These are phyloP conservation scores for Holothuria glaberrima DNA, from an alignment of 35 echinoderm and acorn worm species.

Conservation along the genomic window DNA sequence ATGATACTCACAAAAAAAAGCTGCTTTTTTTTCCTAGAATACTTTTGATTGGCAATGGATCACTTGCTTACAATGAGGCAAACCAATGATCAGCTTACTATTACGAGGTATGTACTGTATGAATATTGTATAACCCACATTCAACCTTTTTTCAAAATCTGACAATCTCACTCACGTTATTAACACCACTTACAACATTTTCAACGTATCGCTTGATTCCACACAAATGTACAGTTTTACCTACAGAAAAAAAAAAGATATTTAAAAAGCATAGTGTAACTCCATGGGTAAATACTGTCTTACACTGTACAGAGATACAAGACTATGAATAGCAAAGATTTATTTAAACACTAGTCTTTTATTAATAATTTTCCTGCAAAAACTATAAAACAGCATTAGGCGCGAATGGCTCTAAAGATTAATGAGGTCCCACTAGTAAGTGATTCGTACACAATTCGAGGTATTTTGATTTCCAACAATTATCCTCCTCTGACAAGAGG, in stretches of 20 bases:
- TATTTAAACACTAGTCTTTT: conserved; percentile 19
- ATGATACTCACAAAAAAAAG: no score
- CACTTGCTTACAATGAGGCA: no score
- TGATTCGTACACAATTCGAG: conserved; percentile 55
- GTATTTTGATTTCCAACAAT: conserved; percentile 16
- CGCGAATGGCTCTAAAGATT: conserved; percentile 38
- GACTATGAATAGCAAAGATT: conserved; percentile 54
- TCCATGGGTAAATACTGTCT: conserved; percentile 35
- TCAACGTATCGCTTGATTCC: neutral
- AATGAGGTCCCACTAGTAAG: conserved; percentile 46
- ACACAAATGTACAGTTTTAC: conserved; percentile 39
- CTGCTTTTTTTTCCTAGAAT: no score
- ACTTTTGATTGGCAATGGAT: no score
- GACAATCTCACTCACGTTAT: no score
- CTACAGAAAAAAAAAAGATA: conserved; percentile 12
- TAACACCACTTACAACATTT: no score
- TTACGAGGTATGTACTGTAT: conserved; percentile 51
- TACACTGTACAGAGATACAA: conserved; percentile 58
- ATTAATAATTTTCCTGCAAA: conserved; percentile 30
- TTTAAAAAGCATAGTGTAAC: conserved; percentile 13
- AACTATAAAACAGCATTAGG: conserved; percentile 43
- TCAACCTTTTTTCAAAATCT: no score
- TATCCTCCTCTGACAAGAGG: no score
- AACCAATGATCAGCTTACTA: neutral
- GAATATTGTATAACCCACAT: conserved; percentile 1